These are phyloP conservation scores for Sarcophaga carnaria DNA, from an alignment of 2,888 invertebrate genomes.

Conservation along the genomic window DNA sequence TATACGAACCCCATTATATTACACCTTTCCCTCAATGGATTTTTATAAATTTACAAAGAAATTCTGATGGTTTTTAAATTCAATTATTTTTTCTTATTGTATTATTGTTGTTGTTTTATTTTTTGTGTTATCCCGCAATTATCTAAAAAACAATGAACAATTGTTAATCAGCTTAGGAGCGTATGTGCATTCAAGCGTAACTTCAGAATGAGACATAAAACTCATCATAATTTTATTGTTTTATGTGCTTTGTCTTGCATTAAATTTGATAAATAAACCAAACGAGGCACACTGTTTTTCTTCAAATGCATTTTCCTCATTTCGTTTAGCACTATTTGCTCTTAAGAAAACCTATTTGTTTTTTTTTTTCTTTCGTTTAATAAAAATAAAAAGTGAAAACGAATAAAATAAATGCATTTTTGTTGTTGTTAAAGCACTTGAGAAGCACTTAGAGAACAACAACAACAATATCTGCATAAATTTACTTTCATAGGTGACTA, in stretches of 20 bases:
- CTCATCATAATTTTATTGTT: not conserved
- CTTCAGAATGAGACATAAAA: not conserved
- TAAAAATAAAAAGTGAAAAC: not conserved
- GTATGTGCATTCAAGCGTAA: conserved; percentile 31
- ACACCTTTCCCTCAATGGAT: no score
- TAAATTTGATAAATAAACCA: conserved; percentile 21
- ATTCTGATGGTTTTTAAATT: not conserved
- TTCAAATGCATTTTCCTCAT: not conserved
- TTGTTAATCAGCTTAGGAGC: conserved; percentile 23
- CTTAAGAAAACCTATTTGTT: not conserved
- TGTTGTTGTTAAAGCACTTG: conserved; percentile 30
- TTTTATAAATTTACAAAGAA: no score
- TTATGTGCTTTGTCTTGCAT: conserved; percentile 14
- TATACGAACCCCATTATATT: no score
- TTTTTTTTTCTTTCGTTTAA: not conserved
- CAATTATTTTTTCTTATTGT: not conserved
- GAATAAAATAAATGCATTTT: conserved; percentile 32
- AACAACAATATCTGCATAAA: not conserved
- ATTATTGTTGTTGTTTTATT: not conserved
- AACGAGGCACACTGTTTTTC: conserved; percentile 5
- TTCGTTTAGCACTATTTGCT: not conserved
- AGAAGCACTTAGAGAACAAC: not conserved
- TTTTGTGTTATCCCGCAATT: not conserved
- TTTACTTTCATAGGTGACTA: conserved; percentile 1
- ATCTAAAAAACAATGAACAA: not conserved